Evolutionary conservation across 53 echinoderm and acorn worm species (phyloP), one percentile per base, ranked within the genome.

Genomic region (Echinometra lucunter): DNA sequence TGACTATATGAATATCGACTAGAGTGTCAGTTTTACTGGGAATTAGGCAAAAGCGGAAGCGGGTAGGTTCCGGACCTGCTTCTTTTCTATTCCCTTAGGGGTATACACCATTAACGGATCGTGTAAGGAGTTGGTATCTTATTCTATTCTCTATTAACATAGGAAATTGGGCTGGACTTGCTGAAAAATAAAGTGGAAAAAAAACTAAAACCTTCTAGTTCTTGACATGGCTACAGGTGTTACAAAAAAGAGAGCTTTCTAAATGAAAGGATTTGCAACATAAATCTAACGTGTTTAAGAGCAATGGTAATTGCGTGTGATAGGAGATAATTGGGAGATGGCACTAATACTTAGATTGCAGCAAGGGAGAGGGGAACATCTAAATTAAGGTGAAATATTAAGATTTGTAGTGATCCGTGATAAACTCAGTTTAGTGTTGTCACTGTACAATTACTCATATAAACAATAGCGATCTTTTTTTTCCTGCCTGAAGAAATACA

Each of bases 21-120:
- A 49, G 45, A 85, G 44, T n/a, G 85, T 85, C 85, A 85, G 45
- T 85, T 85, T 85, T 85, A 85, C 85, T 85, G 47, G 37, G 49
- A 85, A 85, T 85, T 47, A 47, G 85, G n/a, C 30, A 53, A 85
- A 85, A 42, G 49, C n/a, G 85, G 85, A 85, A 85, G 85, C 85
- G 47, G 28, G 49, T 45, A 9, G n/a, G 53, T 85, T 85, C 47
- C 85, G 85, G 49, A 49, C 45, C 49, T 38, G 53, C 47, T 49
- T 49, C 30, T 85, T 85, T 85, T 1, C n/a, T 49, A 53, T 85
- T 85, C 85, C 85, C 85, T 21, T 28, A 3, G 47, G 85, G 49
- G 45, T 37, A 85, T 16, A 53, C 85, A 85, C 47, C 85, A 47
- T 85, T 49, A 44, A 40, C 9, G 16, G 81, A 85, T 49, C n/a